Evolutionary conservation across 2,113 vertebrate genomes (phyloP).

Genomic region (Atractosteus spatula): DNA sequence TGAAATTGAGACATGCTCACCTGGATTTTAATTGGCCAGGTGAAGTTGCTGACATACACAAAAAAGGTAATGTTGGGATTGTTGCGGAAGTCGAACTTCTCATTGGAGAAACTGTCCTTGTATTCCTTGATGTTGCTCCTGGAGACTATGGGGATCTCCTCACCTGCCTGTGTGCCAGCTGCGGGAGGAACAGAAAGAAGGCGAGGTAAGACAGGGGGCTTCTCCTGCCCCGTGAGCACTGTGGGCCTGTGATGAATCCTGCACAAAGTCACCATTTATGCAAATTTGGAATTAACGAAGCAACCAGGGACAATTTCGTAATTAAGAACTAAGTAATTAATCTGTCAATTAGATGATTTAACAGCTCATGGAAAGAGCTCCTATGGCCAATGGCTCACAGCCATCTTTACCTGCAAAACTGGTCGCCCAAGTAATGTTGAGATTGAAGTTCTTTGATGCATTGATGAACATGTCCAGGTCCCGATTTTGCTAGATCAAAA

Average conservation of each 20-base stretch:
- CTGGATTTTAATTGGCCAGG: slow-evolving; percentile 97
- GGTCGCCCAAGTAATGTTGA: slow-evolving; percentile 96
- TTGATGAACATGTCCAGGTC: slow-evolving; percentile 98
- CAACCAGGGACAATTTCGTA: no score
- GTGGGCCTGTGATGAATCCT: no score
- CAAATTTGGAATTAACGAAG: no score
- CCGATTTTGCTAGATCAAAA: slow-evolving; percentile 79
- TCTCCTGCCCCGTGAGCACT: no score
- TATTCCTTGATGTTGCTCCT: slow-evolving; percentile 93
- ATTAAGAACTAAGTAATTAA: no score
- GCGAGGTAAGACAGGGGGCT: not conserved
- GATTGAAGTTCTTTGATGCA: slow-evolving; percentile 97
- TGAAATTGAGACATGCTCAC: slow-evolving; percentile 47
- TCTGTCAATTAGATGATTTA: no score
- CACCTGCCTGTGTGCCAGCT: slow-evolving; percentile 93
- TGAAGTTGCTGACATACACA: slow-evolving; percentile 98
- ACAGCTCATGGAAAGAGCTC: no score
- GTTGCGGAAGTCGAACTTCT: slow-evolving; percentile 97
- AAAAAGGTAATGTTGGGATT: slow-evolving; percentile 97
- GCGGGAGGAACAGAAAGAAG: slow-evolving; percentile 21
- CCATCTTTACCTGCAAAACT: slow-evolving; percentile 84
- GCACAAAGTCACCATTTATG: no score
- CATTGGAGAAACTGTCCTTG: slow-evolving; percentile 97
- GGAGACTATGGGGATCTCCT: slow-evolving; percentile 90
- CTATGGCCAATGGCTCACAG: not conserved